Evolutionary conservation across 2,797 vertebrate genomes (phyloP), one percentile per base, ranked within the genome.

Genomic region (Tolypeutes matacus): DNA sequence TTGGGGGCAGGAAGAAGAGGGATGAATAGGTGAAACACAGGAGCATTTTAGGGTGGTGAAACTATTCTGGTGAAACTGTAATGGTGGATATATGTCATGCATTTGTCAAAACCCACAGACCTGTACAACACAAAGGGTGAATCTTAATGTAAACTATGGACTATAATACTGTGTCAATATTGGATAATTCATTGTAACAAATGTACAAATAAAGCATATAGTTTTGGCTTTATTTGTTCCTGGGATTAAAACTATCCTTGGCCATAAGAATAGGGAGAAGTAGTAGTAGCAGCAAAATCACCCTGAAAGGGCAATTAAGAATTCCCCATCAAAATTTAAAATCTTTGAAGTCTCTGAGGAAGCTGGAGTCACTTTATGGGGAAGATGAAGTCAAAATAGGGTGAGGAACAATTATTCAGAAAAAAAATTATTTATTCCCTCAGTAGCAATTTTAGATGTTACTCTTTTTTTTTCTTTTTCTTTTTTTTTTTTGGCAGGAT

Each of bases 311-410:
- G 9, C 5, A 46, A 46, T 56, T 5, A 49, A 49, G 42, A 75
- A 58, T 70, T 89, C 14, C 25, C 75, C n/a, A 60, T 85, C 73
- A 89, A 46, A 93, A 87, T 67, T 82, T 42, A 77, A 87, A 78
- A 39, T 56, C 25, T 82, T 87, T 80, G 42, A 86, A 94, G 49
- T 78, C 82, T 77, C 56, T 75, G 42, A 34, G 27, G 46, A 49
- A 72, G 49, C 78, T 95, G 64, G 31, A 90, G 34, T 75, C 11
- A 36, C 7, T 70, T 92, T 80, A 21, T 88, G 23, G 64, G 62
- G 25, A 96, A 27, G n/a, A n/a, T n/a, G 69, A 96, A 87, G 39
- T 87, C 58, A 92, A 75, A 92, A 81, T 25, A 78, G 42, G 13
- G 49, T 25, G 34, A 93, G 34, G 46, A 82, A 64, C 29, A 82